These are phyloP conservation scores for Adela reaumurella DNA, from an alignment of 2,888 invertebrate species.

Conservation along the genomic window DNA sequence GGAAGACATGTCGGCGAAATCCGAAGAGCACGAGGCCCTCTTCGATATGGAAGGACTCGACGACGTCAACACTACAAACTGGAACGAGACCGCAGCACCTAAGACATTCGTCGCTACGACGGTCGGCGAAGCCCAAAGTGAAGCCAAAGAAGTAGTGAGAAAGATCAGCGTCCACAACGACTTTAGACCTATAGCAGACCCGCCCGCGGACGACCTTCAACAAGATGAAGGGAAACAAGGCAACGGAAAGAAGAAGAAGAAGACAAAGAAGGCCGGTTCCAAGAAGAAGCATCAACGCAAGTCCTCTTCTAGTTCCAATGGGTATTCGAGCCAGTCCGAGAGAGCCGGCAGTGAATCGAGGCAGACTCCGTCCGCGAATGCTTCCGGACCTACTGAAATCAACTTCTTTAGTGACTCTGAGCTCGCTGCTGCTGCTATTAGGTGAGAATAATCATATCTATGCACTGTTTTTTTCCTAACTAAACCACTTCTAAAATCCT, in stretches of 20 bases:
- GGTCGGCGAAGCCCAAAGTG: slow-evolving; percentile 40
- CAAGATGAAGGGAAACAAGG: slow-evolving; percentile 51
- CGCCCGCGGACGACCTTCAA: slow-evolving; percentile 17
- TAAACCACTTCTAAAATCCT: no score
- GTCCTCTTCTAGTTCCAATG: slow-evolving; percentile 51
- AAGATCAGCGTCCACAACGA: slow-evolving; percentile 63
- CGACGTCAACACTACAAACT: slow-evolving; percentile 39
- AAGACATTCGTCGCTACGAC: slow-evolving; percentile 56
- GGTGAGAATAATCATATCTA: no score
- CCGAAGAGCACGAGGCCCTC: slow-evolving; percentile 56
- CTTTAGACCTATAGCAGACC: slow-evolving; percentile 57
- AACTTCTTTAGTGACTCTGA: slow-evolving; percentile 94
- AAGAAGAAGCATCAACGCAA: slow-evolving; percentile 80
- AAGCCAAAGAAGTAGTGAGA: slow-evolving; percentile 52
- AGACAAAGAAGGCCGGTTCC: slow-evolving; percentile 73
- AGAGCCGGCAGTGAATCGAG: slow-evolving; percentile 45
- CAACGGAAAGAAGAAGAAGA: slow-evolving; percentile 68
- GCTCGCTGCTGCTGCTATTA: slow-evolving; percentile 68
- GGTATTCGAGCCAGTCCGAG: slow-evolving; percentile 48
- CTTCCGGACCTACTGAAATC: slow-evolving; percentile 34
- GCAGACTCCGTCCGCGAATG: slow-evolving; percentile 20
- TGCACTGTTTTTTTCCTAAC: no score
- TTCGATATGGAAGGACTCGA: slow-evolving; percentile 68
- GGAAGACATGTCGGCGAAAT: slow-evolving; percentile 19
- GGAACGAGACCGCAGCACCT: slow-evolving; percentile 46